Evolutionary conservation across 2,888 invertebrate species (phyloP), one percentile per base, ranked within the genome.

Genomic region (Magallana nippona): DNA sequence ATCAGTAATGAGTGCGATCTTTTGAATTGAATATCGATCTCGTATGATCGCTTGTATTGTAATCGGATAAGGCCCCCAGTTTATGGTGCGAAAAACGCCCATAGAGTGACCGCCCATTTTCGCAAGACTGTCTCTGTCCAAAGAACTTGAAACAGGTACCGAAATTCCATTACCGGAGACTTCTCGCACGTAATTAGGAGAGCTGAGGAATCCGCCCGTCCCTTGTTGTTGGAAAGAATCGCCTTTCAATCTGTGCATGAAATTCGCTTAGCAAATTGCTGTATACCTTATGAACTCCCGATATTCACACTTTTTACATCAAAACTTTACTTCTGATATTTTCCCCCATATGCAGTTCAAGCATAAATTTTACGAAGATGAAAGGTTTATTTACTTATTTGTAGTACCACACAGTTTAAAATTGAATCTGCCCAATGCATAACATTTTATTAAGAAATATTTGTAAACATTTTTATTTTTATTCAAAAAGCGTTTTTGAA

Each of bases 11-110:
- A 60, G 60, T 60, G 15, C 32, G 71, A 27, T 27, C 71, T 27
- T 27, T 71, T 71, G 27, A 71, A 71, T 27, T 71, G 27, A 71
- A 71, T 71, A 71, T 71, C 71, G 71, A 71, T 71, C 15, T 22
- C 17, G 22, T 22, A 22, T 71, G 71, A 71, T 71, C 71, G 71
- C 15, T 5, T 71, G 71, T 32, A 71, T 71, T 71, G 71, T 71
- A 71, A 71, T 71, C 71, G 71, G 71, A 71, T 71, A 22, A 19
- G 71, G 22, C 15, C 32, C 71, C 10, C 11, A 15, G 71, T 71
- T 71, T 71, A 71, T 71, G 27, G 71, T 71, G 71, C 27, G 71
- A 71, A 71, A 71, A 71, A 32, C 71, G 71, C 71, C 71, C 71
- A 71, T 71, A 71, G 32, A 32, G 22, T 22, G 13, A 11, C 71